phyloP scores from a whole-genome alignment of 2,888 invertebrate species.

The Palloptera scutellata region DNA sequence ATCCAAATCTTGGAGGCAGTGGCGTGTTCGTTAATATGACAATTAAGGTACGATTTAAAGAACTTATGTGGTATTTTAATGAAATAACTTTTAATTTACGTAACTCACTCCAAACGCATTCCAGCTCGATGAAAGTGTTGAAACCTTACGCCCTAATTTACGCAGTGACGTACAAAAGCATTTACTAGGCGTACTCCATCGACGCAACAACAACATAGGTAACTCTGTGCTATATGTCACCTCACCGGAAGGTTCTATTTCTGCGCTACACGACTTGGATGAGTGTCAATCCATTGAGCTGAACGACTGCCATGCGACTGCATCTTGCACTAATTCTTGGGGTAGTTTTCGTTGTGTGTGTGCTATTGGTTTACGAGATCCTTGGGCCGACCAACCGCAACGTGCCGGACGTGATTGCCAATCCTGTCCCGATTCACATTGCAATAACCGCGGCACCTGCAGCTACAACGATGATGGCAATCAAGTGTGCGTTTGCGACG shows the following conservation, averaged over 20 bases:
- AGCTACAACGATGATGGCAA: conserved; percentile 72
- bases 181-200: conserved; percentile 80
- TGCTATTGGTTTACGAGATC: conserved; percentile 78
- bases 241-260: conserved; percentile 80
- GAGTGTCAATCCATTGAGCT: conserved; percentile 83
- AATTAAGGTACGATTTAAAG: conserved; percentile 67
- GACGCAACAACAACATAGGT: conserved; percentile 87
- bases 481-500: conserved; percentile 73
- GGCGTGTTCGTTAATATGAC: conserved; percentile 89
- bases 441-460: conserved; percentile 87
- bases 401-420: conserved; percentile 79
- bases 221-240: conserved; percentile 87
- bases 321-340: conserved; percentile 82
- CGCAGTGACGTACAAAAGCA: conserved; percentile 84
- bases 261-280: conserved; percentile 80
- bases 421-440: conserved; percentile 79
- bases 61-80: background rate
- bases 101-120: background rate
- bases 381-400: conserved; percentile 72
- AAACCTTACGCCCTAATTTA: conserved; percentile 74
- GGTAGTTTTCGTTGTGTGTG: conserved; percentile 79
- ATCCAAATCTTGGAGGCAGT: conserved; percentile 72
- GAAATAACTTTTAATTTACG: background rate
- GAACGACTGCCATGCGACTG: conserved; percentile 84
- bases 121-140: conserved; percentile 77